Conservation (phyloP, 2,888 invertebrate species). For the Molorchus minor region DNA sequence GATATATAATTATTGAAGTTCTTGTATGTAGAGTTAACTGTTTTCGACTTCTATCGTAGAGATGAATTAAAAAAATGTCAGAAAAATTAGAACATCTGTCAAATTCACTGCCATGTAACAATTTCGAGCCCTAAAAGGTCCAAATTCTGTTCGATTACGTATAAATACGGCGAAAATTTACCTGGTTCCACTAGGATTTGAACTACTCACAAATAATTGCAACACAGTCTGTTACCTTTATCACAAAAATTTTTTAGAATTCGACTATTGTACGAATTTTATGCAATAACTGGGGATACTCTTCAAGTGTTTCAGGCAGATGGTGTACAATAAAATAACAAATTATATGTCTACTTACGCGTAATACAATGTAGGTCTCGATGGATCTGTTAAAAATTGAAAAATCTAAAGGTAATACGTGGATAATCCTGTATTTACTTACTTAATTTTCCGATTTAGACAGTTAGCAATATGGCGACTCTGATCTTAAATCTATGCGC, state of each 20-base stretch:
- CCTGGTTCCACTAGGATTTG: conserved; percentile 2
- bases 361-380: conserved; percentile 43
- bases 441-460: conserved; percentile 63
- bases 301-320: conserved; percentile 38
- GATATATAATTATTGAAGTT: no score
- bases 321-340: conserved; percentile 19
- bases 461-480: conserved; percentile 65
- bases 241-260: conserved; percentile 47
- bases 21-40: conserved; percentile 44
- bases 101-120: conserved; percentile 52
- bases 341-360: conserved; percentile 52
- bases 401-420: conserved; percentile 45
- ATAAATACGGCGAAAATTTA: conserved; percentile 7
- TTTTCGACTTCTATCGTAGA: conserved; percentile 36
- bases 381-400: conserved; percentile 33
- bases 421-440: conserved; percentile 61
- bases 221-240: conserved; percentile 41
- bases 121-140: conserved; percentile 25
- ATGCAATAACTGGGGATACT: conserved; percentile 55
- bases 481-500: conserved; percentile 56
- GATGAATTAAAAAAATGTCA: conserved; percentile 51
- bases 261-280: conserved; percentile 53
- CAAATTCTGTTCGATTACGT: conserved; percentile 11
- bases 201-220: conserved; percentile 28
- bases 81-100: conserved; percentile 61